Evolutionary conservation across 2,888 invertebrate genomes (phyloP).

Genomic region (Heliconius ethilla): DNA sequence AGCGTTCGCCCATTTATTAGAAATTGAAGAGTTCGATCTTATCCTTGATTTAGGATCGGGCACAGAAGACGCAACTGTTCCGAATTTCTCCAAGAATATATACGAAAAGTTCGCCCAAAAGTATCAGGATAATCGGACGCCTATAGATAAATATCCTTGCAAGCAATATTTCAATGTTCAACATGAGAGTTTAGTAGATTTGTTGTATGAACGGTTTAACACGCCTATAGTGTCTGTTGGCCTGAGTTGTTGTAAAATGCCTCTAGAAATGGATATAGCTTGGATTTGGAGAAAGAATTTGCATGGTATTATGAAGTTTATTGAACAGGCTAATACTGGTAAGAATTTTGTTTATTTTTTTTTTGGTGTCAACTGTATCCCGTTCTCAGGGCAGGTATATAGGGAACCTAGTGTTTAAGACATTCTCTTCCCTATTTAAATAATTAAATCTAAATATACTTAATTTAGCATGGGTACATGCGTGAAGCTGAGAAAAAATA

Average conservation of each 20-base stretch:
- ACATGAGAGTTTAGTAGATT: constrained; percentile 80
- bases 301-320: constrained; percentile 83
- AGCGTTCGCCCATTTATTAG: constrained; percentile 85
- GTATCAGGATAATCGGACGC: constrained; percentile 70
- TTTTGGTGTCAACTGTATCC: background rate
- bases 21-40: constrained; percentile 86
- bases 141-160: constrained; percentile 64
- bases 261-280: constrained; percentile 84
- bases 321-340: constrained; percentile 85
- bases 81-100: constrained; percentile 66
- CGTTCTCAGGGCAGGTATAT: background rate
- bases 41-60: constrained; percentile 89
- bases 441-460: too few relatives aligned
- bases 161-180: constrained; percentile 51
- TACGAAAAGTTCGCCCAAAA: constrained; percentile 77
- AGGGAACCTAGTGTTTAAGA: background rate
- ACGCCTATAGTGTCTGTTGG: constrained; percentile 87
- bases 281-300: constrained; percentile 87
- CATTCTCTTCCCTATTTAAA: too few relatives aligned
- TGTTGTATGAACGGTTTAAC: constrained; percentile 83
- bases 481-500: too few relatives aligned
- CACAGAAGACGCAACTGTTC: constrained; percentile 82
- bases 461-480: too few relatives aligned
- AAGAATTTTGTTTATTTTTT: constrained; percentile 41
- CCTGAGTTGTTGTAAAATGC: constrained; percentile 92